These are phyloP conservation scores for Drosophila kuntzei DNA, from an alignment of 2,888 invertebrate species.

Conservation along the genomic window DNA sequence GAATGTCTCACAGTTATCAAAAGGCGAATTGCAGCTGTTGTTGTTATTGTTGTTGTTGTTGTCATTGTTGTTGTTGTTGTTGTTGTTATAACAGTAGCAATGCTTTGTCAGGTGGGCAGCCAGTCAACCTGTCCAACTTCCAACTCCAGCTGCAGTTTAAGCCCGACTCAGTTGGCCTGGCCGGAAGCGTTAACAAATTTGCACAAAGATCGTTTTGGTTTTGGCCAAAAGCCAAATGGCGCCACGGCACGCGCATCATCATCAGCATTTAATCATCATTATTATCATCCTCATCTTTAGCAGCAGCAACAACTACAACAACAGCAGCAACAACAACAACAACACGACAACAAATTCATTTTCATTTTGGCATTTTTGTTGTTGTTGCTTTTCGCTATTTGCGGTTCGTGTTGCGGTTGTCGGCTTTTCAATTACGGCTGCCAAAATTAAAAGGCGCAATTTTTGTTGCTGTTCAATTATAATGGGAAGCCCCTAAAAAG, in stretches of 20 bases:
- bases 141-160: conserved; percentile 14
- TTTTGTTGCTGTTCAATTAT: conserved; percentile 28
- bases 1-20: conserved; percentile 58
- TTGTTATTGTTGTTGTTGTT: conserved; percentile 19
- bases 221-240: conserved; percentile 54
- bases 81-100: conserved; percentile 48
- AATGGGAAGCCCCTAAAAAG: conserved; percentile 27
- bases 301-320: conserved; percentile 19
- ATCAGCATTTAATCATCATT: conserved; percentile 54
- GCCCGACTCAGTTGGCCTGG: conserved; percentile 42
- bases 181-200: conserved; percentile 76
- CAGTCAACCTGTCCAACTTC: conserved; percentile 36
- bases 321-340: conserved; percentile 3
- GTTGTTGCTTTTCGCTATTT: conserved; percentile 11
- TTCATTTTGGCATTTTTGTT: conserved; percentile 25
- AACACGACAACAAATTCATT: conserved; percentile 37
- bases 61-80: conserved; percentile 23
- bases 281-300: conserved; percentile 22
- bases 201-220: conserved; percentile 60
- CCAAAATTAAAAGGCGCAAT: conserved; percentile 45
- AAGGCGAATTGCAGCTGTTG: conserved; percentile 40
- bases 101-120: conserved; percentile 46
- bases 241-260: conserved; percentile 76
- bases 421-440: conserved; percentile 58
- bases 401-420: conserved; percentile 45